These are phyloP conservation scores for Hippopotamyrus pictus DNA, from an alignment of 2,797 vertebrate genomes.

Conservation along the genomic window DNA sequence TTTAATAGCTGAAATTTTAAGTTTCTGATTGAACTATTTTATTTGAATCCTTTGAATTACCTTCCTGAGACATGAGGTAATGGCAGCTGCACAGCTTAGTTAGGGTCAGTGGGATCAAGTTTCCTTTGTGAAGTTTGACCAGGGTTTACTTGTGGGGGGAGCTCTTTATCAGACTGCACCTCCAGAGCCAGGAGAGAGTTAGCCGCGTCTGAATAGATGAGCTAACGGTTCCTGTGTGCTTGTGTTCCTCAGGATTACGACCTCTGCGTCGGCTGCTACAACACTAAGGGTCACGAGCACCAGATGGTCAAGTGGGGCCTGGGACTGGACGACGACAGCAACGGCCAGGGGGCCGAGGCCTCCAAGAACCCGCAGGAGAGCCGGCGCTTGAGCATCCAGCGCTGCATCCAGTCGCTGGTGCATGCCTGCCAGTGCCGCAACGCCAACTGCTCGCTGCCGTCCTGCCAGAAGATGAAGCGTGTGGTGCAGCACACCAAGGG, in stretches of 20 bases:
- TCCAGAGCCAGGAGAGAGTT: neutral
- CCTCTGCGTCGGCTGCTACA: slow-evolving; percentile 96
- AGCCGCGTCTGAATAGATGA: neutral
- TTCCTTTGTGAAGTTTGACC: neutral
- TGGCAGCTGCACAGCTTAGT: neutral
- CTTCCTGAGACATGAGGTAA: neutral
- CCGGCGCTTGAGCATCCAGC: slow-evolving; percentile 92
- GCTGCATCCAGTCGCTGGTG: slow-evolving; percentile 95
- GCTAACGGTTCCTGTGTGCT: neutral
- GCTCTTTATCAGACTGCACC: neutral
- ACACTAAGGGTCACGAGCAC: slow-evolving; percentile 91
- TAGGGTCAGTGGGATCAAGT: neutral
- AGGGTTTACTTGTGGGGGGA: neutral
- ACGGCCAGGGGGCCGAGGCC: slow-evolving; percentile 83
- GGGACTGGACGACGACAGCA: slow-evolving; percentile 90
- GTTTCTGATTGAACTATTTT: neutral
- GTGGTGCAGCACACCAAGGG: slow-evolving; percentile 97
- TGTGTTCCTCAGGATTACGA: slow-evolving; percentile 79
- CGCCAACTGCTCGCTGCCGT: slow-evolving; percentile 92
- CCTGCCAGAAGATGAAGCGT: slow-evolving; percentile 98
- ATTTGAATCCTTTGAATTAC: neutral
- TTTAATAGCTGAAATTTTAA: neutral
- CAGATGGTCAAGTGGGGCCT: slow-evolving; percentile 99
- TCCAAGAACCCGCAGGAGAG: slow-evolving; percentile 98
- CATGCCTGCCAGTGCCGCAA: slow-evolving; percentile 97